These are phyloP conservation scores for Dryobotodes eremita DNA, from an alignment of 2,888 invertebrate species.

Conservation along the genomic window DNA sequence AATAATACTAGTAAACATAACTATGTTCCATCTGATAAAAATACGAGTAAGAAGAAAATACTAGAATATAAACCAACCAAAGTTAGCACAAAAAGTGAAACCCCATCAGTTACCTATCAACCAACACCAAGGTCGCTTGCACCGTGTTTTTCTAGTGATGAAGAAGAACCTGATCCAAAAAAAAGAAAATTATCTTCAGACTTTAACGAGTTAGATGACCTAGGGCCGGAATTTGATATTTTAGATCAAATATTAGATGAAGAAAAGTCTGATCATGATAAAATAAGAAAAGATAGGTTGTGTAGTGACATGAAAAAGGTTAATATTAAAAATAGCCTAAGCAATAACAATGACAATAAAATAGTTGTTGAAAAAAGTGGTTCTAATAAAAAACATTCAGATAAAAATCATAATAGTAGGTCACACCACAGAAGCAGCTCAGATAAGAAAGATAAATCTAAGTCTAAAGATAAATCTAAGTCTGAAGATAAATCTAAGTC, in stretches of 20 bases:
- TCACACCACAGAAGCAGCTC: conserved; percentile 72
- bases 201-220: conserved; percentile 86
- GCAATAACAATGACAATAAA: conserved; percentile 67
- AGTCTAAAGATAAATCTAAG: neutral
- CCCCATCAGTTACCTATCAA: conserved; percentile 82
- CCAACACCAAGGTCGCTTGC: conserved; percentile 86
- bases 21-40: conserved; percentile 87
- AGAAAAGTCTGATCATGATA: conserved; percentile 77
- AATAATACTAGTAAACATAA: conserved; percentile 77
- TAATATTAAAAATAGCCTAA: conserved; percentile 61
- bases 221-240: conserved; percentile 89
- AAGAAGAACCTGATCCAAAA: conserved; percentile 85
- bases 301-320: conserved; percentile 54
- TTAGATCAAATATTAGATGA: conserved; percentile 89
- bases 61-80: conserved; percentile 87
- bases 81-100: conserved; percentile 77
- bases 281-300: conserved; percentile 51
- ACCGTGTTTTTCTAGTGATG: conserved; percentile 89
- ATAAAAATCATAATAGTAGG: conserved; percentile 70
- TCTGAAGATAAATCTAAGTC: neutral
- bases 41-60: conserved; percentile 81
- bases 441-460: conserved; percentile 69
- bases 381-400: conserved; percentile 64
- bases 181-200: conserved; percentile 84
- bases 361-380: conserved; percentile 51